These are phyloP conservation scores for Cistogaster globosa DNA, from an alignment of 2,888 invertebrate species.

Conservation along the genomic window DNA sequence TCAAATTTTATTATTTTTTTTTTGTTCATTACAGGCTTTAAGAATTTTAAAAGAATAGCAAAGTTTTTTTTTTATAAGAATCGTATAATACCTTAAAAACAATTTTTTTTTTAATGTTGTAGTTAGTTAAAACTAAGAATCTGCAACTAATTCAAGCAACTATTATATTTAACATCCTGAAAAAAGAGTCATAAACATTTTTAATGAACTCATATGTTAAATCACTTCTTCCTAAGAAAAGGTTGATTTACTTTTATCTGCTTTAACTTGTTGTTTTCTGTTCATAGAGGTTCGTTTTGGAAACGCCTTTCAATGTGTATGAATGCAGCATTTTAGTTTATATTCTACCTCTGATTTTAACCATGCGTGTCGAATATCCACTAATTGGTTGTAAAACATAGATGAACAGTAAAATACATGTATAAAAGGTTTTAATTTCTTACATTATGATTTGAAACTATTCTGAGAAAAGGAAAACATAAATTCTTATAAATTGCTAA, in stretches of 20 bases:
- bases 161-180: neutral
- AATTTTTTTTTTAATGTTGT: neutral
- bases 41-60: too few species aligned
- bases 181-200: constrained; percentile 44
- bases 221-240: neutral
- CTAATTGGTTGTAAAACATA: constrained; percentile 61
- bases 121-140: neutral
- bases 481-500: constrained; percentile 28
- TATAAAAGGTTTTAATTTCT: constrained; percentile 7
- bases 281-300: constrained; percentile 13
- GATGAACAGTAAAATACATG: constrained; percentile 7
- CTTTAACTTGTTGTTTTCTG: neutral
- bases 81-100: neutral
- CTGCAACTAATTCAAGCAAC: constrained; percentile 35
- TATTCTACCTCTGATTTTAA: constrained; percentile 38
- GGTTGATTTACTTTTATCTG: neutral
- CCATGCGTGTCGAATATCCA: constrained; percentile 53
- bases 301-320: constrained; percentile 36
- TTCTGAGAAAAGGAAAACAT: constrained; percentile 13
- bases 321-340: neutral
- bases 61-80: neutral
- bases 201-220: constrained; percentile 27
- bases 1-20: too few species aligned
- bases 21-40: too few species aligned
- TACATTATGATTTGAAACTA: neutral